These are phyloP conservation scores for Matsumurasca onukii DNA, from an alignment of 1,140 invertebrate genomes.

Conservation along the genomic window DNA sequence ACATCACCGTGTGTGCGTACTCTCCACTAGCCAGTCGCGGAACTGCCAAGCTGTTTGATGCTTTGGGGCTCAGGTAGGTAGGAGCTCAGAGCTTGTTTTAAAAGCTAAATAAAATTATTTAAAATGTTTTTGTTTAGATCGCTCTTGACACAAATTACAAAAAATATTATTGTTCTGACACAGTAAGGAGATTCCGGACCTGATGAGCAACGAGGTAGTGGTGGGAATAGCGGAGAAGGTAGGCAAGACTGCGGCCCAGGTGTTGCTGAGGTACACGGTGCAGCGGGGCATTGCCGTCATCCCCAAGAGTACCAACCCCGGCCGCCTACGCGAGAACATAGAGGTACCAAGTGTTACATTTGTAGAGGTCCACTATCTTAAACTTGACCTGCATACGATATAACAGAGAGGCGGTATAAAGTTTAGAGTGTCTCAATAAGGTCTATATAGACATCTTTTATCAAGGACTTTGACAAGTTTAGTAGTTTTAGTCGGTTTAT, in stretches of 20 bases:
- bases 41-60: conserved; percentile 11
- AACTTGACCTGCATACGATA: background rate
- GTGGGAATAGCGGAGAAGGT: conserved; percentile 52
- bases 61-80: conserved; percentile 12
- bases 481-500: too few species aligned
- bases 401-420: background rate
- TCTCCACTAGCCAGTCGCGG: conserved; percentile 56
- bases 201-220: conserved; percentile 49
- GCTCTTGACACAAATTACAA: background rate
- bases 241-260: conserved; percentile 59
- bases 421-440: background rate
- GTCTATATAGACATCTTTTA: too few species aligned
- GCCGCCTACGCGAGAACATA: conserved; percentile 59
- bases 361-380: background rate
- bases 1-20: conserved; percentile 54
- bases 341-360: conserved; percentile 41
- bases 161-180: background rate
- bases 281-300: conserved; percentile 58
- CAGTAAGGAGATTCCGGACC: conserved; percentile 46
- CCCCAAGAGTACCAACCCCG: conserved; percentile 60
- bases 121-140: background rate
- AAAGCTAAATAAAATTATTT: background rate
- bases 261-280: conserved; percentile 58
- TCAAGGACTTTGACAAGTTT: too few species aligned
- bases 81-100: too few species aligned